Evolutionary conservation across 2,888 invertebrate species (phyloP).

Genomic region (Chrysolina oricalcia): DNA sequence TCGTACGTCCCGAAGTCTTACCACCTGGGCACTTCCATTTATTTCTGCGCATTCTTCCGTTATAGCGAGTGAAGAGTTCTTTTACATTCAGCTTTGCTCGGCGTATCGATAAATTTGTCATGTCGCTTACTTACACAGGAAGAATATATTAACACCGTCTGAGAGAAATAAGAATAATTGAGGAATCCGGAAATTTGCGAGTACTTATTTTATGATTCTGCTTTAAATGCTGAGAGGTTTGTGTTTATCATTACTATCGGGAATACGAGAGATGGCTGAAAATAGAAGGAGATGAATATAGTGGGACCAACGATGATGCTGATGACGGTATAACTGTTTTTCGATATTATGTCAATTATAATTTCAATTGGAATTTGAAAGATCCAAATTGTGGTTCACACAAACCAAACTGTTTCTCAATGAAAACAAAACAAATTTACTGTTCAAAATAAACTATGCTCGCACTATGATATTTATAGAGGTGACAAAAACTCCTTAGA

Average conservation of each 20-base stretch:
- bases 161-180: constrained; percentile 49
- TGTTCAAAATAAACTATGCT: no score
- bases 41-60: constrained; percentile 60
- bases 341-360: no score
- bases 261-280: background rate
- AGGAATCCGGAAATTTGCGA: constrained; percentile 58
- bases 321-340: no score
- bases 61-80: constrained; percentile 46
- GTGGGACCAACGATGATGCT: background rate
- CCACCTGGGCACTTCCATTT: constrained; percentile 63
- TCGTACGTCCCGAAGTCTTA: constrained; percentile 52
- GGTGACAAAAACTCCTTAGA: no score
- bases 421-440: no score
- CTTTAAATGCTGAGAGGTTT: constrained; percentile 33
- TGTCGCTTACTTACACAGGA: constrained; percentile 60
- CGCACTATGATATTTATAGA: no score
- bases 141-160: constrained; percentile 61
- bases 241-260: constrained; percentile 29
- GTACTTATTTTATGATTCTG: constrained; percentile 48
- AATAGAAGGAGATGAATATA: background rate
- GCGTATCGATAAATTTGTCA: constrained; percentile 62
- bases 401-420: no score
- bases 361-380: no score
- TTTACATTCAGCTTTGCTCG: constrained; percentile 43
- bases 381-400: no score